Percentiles rank a stretch among this genome's conserved stretches.
Evolutionary conservation across 30 jellyfish, hydroid and myxozoan species (phyloP).

Genomic region (Calvadosia cruxmelitensis): DNA sequence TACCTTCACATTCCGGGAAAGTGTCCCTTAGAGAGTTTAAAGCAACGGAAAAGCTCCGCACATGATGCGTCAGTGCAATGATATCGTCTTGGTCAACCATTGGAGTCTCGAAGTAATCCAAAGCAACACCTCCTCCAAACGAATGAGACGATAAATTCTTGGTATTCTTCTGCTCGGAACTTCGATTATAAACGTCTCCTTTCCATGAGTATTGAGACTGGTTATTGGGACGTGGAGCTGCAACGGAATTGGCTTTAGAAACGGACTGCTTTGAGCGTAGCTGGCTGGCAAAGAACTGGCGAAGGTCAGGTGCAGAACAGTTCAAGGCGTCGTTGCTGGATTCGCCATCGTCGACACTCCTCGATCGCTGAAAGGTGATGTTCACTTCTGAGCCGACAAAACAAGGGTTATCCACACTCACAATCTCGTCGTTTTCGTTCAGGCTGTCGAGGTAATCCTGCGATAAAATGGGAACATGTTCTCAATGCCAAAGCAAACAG

Average conservation of each 20-base stretch:
- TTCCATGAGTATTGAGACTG: neutral
- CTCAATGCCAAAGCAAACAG: neutral
- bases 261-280: neutral
- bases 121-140: neutral
- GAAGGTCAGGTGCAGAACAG: neutral
- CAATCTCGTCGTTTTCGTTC: neutral
- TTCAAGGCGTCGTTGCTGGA: neutral
- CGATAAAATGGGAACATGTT: neutral
- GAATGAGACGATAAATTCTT: neutral
- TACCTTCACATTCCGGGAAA: slow-evolving; percentile 54
- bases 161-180: neutral
- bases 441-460: neutral
- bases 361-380: neutral
- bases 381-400: neutral
- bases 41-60: slow-evolving; percentile 74
- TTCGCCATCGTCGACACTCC: neutral
- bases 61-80: slow-evolving; percentile 79
- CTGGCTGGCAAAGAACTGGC: neutral
- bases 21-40: slow-evolving; percentile 52
- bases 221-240: neutral
- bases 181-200: neutral
- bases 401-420: neutral
- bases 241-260: neutral
- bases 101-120: slow-evolving; percentile 21
- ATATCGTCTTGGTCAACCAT: slow-evolving; percentile 95